These are phyloP conservation scores for Trissoscelio sp. DNA, from an alignment of 2,888 invertebrate genomes.

Conservation along the genomic window DNA sequence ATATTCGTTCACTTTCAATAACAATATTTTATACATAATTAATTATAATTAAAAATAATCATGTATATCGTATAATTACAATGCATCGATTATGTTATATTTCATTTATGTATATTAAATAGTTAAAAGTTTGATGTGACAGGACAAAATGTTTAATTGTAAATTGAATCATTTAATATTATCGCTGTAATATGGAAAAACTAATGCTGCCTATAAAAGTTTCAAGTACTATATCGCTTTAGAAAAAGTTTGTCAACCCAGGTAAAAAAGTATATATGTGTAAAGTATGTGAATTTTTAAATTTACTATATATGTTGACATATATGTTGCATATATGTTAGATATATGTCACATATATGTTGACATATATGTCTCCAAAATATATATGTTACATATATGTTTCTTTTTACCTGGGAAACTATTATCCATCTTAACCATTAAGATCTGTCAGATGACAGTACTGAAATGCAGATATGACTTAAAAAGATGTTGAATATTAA, in stretches of 20 bases:
- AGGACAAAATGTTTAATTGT: not conserved
- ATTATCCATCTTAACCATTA: too few relatives aligned
- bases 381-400: too few relatives aligned
- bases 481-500: not conserved
- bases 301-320: too few relatives aligned
- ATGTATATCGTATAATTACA: not conserved
- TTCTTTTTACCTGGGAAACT: too few relatives aligned
- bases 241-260: not conserved
- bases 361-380: too few relatives aligned
- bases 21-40: not conserved
- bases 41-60: not conserved
- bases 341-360: too few relatives aligned
- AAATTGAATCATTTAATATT: not conserved
- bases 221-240: not conserved
- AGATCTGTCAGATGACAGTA: not conserved
- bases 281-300: too few relatives aligned
- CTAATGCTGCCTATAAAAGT: not conserved
- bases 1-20: not conserved
- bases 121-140: not conserved
- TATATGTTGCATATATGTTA: too few relatives aligned
- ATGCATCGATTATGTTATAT: not conserved
- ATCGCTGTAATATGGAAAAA: not conserved
- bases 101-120: not conserved
- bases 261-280: too few relatives aligned
- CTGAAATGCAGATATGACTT: slow-evolving; percentile 14